Base-by-base conservation (phyloP, 2,113 vertebrate species). In the Talpa occidentalis region DNA sequence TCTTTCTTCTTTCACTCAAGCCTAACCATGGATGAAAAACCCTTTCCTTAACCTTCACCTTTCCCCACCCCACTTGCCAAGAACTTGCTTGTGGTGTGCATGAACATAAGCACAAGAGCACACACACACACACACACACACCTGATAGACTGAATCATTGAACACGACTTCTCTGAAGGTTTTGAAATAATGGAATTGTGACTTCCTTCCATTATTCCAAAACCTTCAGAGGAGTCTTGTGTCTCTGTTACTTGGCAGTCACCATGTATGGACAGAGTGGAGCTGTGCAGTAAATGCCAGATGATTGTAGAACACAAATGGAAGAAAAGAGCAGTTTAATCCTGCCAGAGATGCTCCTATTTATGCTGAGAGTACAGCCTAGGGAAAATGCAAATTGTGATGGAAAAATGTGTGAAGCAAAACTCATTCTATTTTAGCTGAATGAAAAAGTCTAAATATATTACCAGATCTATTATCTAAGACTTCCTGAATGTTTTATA, bases 121-220 rank as follows among this genome's bases (percentile, higher is more conserved):
- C 56, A 62, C 16, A 30, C 56, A 78, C n/a, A 54, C 49, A 21
- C 32, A 69, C 70, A 22, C n/a, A 22, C 30, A 22, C 47, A 54
- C 49, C 21, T 88, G 37, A 92, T 93, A 49, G 30, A 24, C 42
- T 90, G 67, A 67, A 52, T 70, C 52, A 44, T 44, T 11, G 32
- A 86, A 42, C n/a, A 80, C 81, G 86, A 24, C 32, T 49, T 86
- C 90, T 92, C 70, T 86, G 74, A 93, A 80, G 52, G 22, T 10
- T 85, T 21, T 49, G 8, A 37, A 67, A 77, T 69, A 77, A 44
- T 62, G 60, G 60, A 76, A 93, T 93, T 76, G n/a, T 22, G 32
- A 62, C 28, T 42, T 52, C 16, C 49, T 52, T 52, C 49, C 16
- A 52, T 52, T 52, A 17, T 17, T 52, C 49, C 49, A 52, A 52